Conservation (phyloP, 1,140 invertebrate genomes). For the Homalodisca vitripennis region DNA sequence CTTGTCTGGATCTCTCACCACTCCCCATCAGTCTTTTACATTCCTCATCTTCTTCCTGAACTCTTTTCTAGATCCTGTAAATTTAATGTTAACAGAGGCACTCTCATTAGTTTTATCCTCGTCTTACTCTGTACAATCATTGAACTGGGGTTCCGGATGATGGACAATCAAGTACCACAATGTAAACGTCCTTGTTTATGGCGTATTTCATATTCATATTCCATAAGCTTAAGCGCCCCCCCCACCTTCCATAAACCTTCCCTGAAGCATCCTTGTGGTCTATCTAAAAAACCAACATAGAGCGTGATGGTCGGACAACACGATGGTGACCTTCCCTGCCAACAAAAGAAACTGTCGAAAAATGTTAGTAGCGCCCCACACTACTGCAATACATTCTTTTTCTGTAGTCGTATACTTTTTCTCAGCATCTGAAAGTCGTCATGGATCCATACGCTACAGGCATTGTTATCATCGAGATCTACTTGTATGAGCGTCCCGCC, state of each 20-base stretch:
- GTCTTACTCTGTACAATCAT: not conserved
- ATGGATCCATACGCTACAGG: constrained; percentile 44
- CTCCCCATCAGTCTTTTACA: too few species aligned
- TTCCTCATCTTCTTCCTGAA: too few species aligned
- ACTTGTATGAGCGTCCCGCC: constrained; percentile 42
- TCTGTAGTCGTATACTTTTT: too few species aligned
- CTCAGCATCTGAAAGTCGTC: too few species aligned
- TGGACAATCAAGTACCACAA: not conserved
- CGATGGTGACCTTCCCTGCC: constrained; percentile 51
- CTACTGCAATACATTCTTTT: too few species aligned
- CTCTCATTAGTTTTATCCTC: not conserved
- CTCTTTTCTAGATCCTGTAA: too few species aligned
- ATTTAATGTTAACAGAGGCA: too few species aligned
- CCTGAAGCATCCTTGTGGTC: constrained; percentile 51
- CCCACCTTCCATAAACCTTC: constrained; percentile 53
- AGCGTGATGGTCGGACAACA: constrained; percentile 54
- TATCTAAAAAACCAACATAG: constrained; percentile 51
- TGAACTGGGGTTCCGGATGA: not conserved
- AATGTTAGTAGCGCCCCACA: constrained; percentile 47
- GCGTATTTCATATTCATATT: too few species aligned
- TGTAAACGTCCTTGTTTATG: too few species aligned
- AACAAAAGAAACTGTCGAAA: constrained; percentile 53
- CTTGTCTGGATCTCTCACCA: too few species aligned
- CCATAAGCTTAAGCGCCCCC: constrained; percentile 40
- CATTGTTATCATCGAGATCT: constrained; percentile 24